These are phyloP conservation scores for Cydia pomonella DNA, from an alignment of 1,140 invertebrate genomes.

Conservation along the genomic window DNA sequence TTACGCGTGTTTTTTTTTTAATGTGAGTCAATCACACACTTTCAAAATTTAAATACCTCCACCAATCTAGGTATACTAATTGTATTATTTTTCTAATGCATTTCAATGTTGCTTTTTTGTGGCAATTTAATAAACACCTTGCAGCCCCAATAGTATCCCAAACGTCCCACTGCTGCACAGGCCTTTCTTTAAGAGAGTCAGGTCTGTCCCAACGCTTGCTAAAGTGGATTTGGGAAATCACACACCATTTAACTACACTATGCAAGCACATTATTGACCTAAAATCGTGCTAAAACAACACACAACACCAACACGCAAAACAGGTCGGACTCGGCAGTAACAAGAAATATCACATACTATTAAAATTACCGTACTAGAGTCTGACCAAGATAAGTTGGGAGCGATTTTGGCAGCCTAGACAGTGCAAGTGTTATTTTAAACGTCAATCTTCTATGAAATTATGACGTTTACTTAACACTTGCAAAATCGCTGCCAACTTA, in stretches of 20 bases:
- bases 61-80: conserved; percentile 2
- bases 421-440: no score
- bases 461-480: no score
- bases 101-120: neutral
- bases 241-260: no score
- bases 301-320: neutral
- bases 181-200: neutral
- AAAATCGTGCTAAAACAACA: neutral
- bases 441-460: no score
- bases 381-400: no score
- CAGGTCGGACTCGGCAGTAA: neutral
- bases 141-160: neutral
- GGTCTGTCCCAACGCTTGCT: no score
- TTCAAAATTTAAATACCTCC: neutral
- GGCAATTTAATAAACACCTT: no score
- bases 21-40: conserved; percentile 6
- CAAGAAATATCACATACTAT: conserved; percentile 19
- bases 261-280: no score
- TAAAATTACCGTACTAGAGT: neutral
- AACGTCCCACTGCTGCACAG: neutral
- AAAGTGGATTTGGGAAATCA: no score
- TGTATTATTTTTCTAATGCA: conserved; percentile 13
- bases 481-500: no score
- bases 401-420: no score
- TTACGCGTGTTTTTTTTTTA: neutral